Evolutionary conservation across 2,888 invertebrate species (phyloP).

Genomic region (Agonopterix arenella): DNA sequence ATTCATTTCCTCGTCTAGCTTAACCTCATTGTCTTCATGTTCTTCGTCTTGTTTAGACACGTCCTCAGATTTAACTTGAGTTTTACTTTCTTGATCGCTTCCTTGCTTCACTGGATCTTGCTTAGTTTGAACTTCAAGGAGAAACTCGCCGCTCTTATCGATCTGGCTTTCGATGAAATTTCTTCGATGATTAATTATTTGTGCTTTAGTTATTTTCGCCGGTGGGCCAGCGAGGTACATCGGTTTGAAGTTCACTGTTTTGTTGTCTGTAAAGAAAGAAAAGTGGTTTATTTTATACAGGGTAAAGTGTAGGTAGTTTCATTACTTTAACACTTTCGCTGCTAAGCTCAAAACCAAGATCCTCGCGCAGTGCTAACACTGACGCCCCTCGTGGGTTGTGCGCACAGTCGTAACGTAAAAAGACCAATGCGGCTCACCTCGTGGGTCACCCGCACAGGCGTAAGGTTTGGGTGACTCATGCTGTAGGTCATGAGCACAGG

Average conservation of each 20-base stretch:
- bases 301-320: too few relatives aligned
- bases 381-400: too few relatives aligned
- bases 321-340: too few relatives aligned
- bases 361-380: too few relatives aligned
- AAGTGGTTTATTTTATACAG: not conserved
- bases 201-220: not conserved
- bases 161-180: conserved; percentile 3
- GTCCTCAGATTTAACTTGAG: conserved; percentile 7
- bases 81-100: not conserved
- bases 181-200: not conserved
- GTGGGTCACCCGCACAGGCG: too few relatives aligned
- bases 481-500: too few relatives aligned
- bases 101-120: not conserved
- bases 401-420: too few relatives aligned
- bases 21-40: conserved; percentile 9
- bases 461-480: too few relatives aligned
- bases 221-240: conserved; percentile 14
- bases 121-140: not conserved
- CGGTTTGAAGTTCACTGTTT: conserved; percentile 14
- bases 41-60: conserved; percentile 4
- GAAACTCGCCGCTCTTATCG: not conserved
- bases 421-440: too few relatives aligned
- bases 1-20: not conserved
- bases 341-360: too few relatives aligned
- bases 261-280: conserved; percentile 11